phyloP scores from a whole-genome alignment of 1,140 invertebrate genomes.

The Rhopalosiphum maidis region DNA sequence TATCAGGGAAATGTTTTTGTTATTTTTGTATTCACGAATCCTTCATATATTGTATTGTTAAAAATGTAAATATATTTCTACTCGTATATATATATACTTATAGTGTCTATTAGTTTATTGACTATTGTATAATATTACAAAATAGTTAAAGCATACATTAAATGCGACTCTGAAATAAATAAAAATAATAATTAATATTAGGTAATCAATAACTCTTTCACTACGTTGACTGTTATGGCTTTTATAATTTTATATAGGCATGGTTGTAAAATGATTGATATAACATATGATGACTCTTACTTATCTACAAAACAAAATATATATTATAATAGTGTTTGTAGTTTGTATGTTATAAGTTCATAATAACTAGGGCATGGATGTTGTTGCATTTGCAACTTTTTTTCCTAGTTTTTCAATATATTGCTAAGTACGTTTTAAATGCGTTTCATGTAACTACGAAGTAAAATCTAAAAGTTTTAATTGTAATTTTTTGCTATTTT shows the following conservation, averaged over 20 bases:
- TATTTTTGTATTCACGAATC: not conserved
- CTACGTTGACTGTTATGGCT: not conserved
- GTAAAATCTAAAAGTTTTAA: too few relatives aligned
- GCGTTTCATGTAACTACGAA: too few relatives aligned
- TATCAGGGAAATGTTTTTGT: not conserved
- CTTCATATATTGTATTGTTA: not conserved
- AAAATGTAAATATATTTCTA: not conserved
- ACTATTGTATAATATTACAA: not conserved
- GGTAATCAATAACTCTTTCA: not conserved
- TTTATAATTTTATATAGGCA: not conserved
- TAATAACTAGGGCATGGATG: too few relatives aligned
- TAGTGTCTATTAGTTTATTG: too few relatives aligned
- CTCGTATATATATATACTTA: too few relatives aligned
- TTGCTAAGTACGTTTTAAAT: too few relatives aligned
- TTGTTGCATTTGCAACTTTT: too few relatives aligned
- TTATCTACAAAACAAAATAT: not conserved
- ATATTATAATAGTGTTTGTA: not conserved
- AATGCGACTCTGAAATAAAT: not conserved
- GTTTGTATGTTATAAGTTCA: not conserved
- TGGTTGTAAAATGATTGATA: not conserved
- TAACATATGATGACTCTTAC: not conserved
- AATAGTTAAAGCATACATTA: too few relatives aligned
- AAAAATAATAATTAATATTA: not conserved
- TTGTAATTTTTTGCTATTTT: too few relatives aligned
- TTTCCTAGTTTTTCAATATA: too few relatives aligned